Conservation (phyloP, 2,888 invertebrate species). For the Tenthredo amoena region DNA sequence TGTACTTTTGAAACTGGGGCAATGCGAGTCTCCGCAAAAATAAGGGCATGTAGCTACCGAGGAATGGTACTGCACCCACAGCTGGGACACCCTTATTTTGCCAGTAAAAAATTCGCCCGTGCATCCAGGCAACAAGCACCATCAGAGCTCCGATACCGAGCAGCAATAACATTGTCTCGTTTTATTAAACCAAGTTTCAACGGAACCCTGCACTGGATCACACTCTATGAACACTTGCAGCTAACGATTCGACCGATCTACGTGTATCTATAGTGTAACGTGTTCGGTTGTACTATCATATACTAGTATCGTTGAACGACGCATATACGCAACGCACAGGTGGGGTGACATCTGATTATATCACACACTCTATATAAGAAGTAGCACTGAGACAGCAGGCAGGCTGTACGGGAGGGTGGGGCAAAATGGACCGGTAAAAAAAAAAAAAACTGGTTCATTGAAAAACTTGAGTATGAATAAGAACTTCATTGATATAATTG, state of each 20-base stretch:
- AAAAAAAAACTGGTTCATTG: no score
- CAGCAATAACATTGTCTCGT: not conserved
- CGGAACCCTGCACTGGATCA: not conserved
- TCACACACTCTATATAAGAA: no score
- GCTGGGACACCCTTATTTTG: slow-evolving; percentile 24
- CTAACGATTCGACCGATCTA: not conserved
- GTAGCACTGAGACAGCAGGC: no score
- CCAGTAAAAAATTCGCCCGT: slow-evolving; percentile 22
- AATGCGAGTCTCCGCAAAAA: slow-evolving; percentile 9
- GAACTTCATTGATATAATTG: no score
- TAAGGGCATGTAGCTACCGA: slow-evolving; percentile 27
- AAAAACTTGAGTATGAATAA: no score
- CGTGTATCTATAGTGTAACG: not conserved
- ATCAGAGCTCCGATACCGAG: not conserved
- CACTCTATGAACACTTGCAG: not conserved
- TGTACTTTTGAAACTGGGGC: slow-evolving; percentile 31
- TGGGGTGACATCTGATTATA: no score
- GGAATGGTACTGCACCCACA: not conserved
- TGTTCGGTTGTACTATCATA: no score
- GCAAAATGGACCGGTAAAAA: no score
- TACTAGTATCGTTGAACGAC: no score
- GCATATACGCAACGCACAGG: no score
- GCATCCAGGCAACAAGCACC: not conserved
- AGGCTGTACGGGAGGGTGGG: no score
- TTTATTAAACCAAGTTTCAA: not conserved